Percentiles rank a stretch among this genome's conserved stretches.
Conservation (phyloP, 2,888 invertebrate genomes). For the Brachyptera putata region DNA sequence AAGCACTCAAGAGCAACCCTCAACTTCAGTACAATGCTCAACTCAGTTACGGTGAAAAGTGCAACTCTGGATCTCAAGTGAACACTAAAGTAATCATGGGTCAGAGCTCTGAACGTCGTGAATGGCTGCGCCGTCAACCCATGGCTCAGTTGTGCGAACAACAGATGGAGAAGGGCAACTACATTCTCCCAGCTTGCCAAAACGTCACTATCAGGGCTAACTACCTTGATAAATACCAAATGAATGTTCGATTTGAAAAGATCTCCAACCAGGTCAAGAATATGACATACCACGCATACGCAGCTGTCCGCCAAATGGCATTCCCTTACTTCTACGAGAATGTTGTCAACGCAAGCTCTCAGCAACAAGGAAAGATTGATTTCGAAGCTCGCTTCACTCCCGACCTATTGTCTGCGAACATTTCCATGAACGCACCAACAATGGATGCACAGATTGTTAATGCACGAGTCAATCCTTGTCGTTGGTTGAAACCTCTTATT, state of each 20-base stretch:
- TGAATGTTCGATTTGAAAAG: conserved; percentile 51
- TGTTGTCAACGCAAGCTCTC: conserved; percentile 42
- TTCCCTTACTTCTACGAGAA: conserved; percentile 52
- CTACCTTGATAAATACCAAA: conserved; percentile 50
- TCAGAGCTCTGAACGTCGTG: conserved; percentile 50
- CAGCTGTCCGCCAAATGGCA: conserved; percentile 46
- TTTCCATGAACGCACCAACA: conserved; percentile 48
- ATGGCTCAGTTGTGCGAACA: conserved; percentile 49
- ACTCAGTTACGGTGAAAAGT: conserved; percentile 50
- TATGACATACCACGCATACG: conserved; percentile 48
- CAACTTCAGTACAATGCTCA: conserved; percentile 46
- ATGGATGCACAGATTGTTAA: conserved; percentile 46
- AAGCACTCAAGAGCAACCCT: conserved; percentile 52
- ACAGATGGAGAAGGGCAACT: conserved; percentile 53
- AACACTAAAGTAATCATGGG: conserved; percentile 38
- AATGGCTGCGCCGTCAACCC: conserved; percentile 48
- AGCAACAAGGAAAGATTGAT: conserved; percentile 48
- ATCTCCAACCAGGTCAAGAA: conserved; percentile 48
- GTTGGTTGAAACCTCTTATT: conserved; percentile 44
- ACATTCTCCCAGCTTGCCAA: conserved; percentile 55
- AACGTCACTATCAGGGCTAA: conserved; percentile 53
- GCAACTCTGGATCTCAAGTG: conserved; percentile 43
- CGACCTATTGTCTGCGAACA: conserved; percentile 47
- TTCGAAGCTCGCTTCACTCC: conserved; percentile 48
- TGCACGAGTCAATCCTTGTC: conserved; percentile 44